Evolutionary conservation across 37 sponge, comb jelly and placozoan species (phyloP), one percentile per base, ranked within the genome.

Genomic region (Diacarnus erythraeanus): DNA sequence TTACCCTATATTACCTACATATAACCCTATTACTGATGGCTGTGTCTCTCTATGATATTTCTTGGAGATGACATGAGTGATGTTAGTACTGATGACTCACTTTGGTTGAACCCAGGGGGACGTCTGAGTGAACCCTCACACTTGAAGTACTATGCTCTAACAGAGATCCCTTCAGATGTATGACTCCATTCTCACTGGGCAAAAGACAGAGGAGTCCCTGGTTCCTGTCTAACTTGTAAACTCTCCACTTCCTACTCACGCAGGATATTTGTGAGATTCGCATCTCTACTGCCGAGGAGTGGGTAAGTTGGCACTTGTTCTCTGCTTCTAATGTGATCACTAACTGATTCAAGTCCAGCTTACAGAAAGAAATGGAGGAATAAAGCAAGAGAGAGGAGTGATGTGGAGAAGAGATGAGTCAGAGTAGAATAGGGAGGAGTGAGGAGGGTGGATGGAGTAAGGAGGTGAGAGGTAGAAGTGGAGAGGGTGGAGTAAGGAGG

Each of bases 291-390:
- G 88, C 83, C 42, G 74, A 60, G 21, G 51, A 42, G 74, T 33
- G 15, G 20, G 30, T 25, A 0, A 81, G 38, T 37, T 86, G 81
- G 65, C 81, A 80, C 30, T 31, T 75, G 57, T 84, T 89, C 64
- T 84, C 80, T 15, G 76, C 47, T 36, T 89, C 85, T 35, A 89
- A 30, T n/a, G 90, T 71, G 54, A 88, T 34, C n/a, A 88, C 26
- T 12, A 83, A 35, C 1, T 71, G 75, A 40, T 88, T 83, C 35
- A 88, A 37, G 39, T 87, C 88, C 74, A 80, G 61, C 20, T 83
- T 82, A 29, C n/a, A n/a, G n/a, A n/a, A n/a, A n/a, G n/a, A n/a
- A n/a, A n/a, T n/a, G n/a, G n/a, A n/a, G n/a, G n/a, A 47, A 47
- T 47, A 47, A 12, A 12, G 12, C 51, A 47, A 47, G 51, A 47